Evolutionary conservation across 35 echinoderm and acorn worm genomes (phyloP).

Genomic region (Eucidaris tribuloides): DNA sequence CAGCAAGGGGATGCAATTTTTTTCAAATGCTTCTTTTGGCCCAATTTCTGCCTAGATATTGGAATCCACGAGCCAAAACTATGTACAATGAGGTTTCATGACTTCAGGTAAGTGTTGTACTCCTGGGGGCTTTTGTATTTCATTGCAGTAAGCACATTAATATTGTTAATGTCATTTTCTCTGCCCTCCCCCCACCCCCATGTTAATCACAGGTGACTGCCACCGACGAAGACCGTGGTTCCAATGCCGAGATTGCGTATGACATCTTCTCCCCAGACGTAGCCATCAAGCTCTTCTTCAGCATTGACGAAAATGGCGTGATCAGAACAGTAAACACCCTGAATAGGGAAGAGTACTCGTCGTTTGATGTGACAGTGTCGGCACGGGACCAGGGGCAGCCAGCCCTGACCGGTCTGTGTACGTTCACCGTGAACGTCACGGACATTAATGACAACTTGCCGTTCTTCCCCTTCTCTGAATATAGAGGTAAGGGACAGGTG

Average conservation of each 20-base stretch:
- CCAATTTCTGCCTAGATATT: no score
- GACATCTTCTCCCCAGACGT: conserved; percentile 11
- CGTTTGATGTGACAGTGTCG: conserved; percentile 33
- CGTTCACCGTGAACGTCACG: conserved; percentile 52
- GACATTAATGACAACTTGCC: conserved; percentile 80
- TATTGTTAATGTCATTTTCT: no score
- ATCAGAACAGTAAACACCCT: conserved; percentile 41
- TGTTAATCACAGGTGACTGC: conserved; percentile 58
- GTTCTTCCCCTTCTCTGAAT: conserved; percentile 24
- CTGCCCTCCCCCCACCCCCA: neutral
- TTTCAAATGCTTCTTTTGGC: no score
- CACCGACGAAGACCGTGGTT: conserved; percentile 75
- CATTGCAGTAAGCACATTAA: no score
- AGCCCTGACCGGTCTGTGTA: conserved; percentile 61
- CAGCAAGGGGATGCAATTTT: no score
- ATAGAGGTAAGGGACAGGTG: neutral
- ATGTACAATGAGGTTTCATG: no score
- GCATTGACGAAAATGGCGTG: conserved; percentile 47
- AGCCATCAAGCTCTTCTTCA: conserved; percentile 37
- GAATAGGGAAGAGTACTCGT: conserved; percentile 49
- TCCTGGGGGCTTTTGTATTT: no score
- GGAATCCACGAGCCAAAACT: no score
- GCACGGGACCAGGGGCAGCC: conserved; percentile 61
- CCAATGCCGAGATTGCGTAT: conserved; percentile 71
- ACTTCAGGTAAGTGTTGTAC: no score